Conservation (phyloP, 2,113 vertebrate species). For the Hemicordylus capensis region DNA sequence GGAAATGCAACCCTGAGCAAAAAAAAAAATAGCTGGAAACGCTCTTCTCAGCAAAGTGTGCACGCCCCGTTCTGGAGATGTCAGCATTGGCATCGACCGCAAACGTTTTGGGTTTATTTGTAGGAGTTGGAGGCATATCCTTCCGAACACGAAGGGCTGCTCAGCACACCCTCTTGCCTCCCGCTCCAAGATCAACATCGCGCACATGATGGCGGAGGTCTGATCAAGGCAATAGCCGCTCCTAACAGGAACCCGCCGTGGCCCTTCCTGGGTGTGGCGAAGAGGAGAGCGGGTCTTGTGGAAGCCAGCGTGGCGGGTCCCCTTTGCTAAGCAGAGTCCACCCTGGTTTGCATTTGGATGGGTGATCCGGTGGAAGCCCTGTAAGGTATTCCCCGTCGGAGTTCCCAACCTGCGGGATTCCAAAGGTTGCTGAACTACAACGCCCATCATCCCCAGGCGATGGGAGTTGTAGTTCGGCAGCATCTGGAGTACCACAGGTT, state of each 20-base stretch:
- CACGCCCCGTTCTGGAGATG: neutral
- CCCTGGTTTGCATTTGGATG: too few species aligned
- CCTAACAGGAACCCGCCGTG: neutral
- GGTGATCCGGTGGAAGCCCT: too few species aligned
- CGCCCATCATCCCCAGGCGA: too few species aligned
- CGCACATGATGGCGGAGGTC: neutral
- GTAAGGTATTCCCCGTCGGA: too few species aligned
- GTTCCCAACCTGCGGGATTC: too few species aligned
- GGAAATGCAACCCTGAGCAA: neutral
- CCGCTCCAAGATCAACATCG: neutral
- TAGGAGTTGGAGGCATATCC: neutral
- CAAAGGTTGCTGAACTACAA: too few species aligned
- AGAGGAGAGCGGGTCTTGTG: too few species aligned
- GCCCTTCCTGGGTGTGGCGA: too few species aligned
- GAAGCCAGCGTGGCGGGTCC: too few species aligned
- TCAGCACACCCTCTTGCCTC: neutral
- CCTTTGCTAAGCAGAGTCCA: too few species aligned
- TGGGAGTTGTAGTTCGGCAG: too few species aligned
- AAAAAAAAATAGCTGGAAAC: neutral
- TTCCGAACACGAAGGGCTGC: neutral
- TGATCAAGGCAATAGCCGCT: neutral
- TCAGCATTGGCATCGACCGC: neutral
- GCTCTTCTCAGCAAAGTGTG: neutral
- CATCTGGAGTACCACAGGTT: too few species aligned
- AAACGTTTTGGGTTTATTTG: conserved; percentile 8